These are phyloP conservation scores for Balanococcus diminutus DNA, from an alignment of 2,888 invertebrate genomes.

Conservation along the genomic window DNA sequence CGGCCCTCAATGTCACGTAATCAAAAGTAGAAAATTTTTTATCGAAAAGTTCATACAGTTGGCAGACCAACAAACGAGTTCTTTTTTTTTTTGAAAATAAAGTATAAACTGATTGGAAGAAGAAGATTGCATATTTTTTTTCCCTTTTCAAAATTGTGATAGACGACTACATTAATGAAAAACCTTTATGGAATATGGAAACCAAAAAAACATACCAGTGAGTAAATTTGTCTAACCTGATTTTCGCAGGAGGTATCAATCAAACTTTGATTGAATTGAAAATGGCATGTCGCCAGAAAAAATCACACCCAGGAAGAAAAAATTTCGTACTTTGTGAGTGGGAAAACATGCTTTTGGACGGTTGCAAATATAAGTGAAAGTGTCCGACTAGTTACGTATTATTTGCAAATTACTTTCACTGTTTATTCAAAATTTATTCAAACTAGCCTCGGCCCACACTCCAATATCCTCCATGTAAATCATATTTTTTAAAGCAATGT, in stretches of 20 bases:
- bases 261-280: neutral
- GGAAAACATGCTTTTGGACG: constrained; percentile 26
- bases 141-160: too few species aligned
- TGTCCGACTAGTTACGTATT: constrained; percentile 25
- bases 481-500: neutral
- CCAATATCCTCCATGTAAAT: neutral
- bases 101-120: neutral
- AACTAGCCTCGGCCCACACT: constrained; percentile 16
- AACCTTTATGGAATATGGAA: neutral
- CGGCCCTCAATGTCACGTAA: neutral
- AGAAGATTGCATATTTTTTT: neutral
- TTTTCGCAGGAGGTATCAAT: neutral
- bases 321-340: constrained; percentile 7
- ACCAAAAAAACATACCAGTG: neutral
- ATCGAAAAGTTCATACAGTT: neutral
- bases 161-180: too few species aligned
- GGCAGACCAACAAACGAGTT: neutral
- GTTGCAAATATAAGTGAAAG: constrained; percentile 25
- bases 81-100: neutral
- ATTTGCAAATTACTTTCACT: constrained; percentile 44
- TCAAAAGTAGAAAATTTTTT: neutral
- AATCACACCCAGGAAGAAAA: neutral
- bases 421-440: constrained; percentile 35
- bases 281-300: neutral
- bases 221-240: neutral